Percentiles rank a stretch among this genome's conserved stretches.
These are phyloP conservation scores for Staurois parvus DNA, from an alignment of 2,797 vertebrate genomes.

Conservation along the genomic window DNA sequence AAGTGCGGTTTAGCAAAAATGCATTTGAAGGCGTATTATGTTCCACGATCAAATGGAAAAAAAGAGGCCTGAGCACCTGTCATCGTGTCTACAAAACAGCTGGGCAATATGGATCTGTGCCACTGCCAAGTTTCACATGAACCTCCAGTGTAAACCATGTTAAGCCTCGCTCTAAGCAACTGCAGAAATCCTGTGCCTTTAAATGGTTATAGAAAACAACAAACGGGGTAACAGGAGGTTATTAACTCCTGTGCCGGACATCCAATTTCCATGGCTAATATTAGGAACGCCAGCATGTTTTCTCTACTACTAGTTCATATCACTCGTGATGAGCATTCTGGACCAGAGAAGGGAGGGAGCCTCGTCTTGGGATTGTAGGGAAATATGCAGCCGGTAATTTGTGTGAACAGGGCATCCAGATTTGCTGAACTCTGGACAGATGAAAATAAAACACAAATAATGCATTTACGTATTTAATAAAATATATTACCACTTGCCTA, in stretches of 20 bases:
- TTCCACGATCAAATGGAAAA: constrained; percentile 81
- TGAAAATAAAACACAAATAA: too few relatives aligned
- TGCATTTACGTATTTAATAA: too few relatives aligned
- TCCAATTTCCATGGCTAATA: constrained; percentile 71
- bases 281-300: constrained; percentile 68
- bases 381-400: too few relatives aligned
- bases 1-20: constrained; percentile 71
- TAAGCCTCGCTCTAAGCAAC: constrained; percentile 70
- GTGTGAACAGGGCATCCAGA: too few relatives aligned
- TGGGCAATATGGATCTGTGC: constrained; percentile 74
- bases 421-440: too few relatives aligned
- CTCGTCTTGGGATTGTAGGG: background rate
- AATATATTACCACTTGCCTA: too few relatives aligned
- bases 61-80: constrained; percentile 73
- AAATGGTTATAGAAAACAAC: constrained; percentile 70
- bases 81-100: constrained; percentile 78
- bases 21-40: constrained; percentile 83
- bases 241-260: constrained; percentile 69
- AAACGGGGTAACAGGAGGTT: constrained; percentile 56
- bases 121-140: constrained; percentile 72
- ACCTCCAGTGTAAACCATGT: constrained; percentile 70
- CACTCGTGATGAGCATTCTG: constrained; percentile 32
- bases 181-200: constrained; percentile 71
- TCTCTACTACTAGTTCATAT: constrained; percentile 30
- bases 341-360: background rate